Percentiles rank a stretch among this genome's conserved stretches.
Conservation (phyloP, 2,888 invertebrate species). For the Pimpla rufipes region DNA sequence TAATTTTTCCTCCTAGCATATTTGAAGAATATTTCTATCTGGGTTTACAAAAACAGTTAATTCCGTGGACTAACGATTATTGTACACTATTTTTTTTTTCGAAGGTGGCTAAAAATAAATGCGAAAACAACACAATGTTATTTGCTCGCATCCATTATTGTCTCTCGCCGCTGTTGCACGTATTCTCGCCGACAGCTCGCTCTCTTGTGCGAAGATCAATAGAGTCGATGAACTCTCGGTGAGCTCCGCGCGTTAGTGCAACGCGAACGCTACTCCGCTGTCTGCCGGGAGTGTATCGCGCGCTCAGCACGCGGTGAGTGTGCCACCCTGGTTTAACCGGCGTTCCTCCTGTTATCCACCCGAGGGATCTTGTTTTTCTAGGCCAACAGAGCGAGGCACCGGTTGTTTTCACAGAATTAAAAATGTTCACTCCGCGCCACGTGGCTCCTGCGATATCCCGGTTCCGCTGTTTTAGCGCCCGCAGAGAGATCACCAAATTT, state of each 20-base stretch:
- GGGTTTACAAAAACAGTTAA: too few species aligned
- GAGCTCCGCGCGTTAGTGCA: slow-evolving; percentile 23
- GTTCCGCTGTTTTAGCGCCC: not conserved
- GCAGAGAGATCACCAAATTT: not conserved
- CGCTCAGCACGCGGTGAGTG: not conserved
- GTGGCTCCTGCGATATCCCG: not conserved
- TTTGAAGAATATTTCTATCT: too few species aligned
- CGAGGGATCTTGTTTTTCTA: slow-evolving; percentile 37
- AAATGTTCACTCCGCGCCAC: not conserved
- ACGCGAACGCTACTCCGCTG: slow-evolving; percentile 4
- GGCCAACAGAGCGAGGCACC: slow-evolving; percentile 18
- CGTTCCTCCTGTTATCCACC: slow-evolving; percentile 27
- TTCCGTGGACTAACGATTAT: too few species aligned
- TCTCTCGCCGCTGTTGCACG: slow-evolving; percentile 4
- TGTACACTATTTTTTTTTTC: not conserved
- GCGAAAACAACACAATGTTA: slow-evolving; percentile 1
- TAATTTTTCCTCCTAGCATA: too few species aligned
- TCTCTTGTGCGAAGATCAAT: slow-evolving; percentile 37
- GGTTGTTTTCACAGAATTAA: slow-evolving; percentile 27
- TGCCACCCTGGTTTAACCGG: slow-evolving; percentile 26
- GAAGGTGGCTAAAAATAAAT: not conserved
- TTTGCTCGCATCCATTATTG: slow-evolving; percentile 1
- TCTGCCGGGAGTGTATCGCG: slow-evolving; percentile 7
- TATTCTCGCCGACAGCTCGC: slow-evolving; percentile 10
- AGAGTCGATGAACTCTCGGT: slow-evolving; percentile 47